phyloP scores from a whole-genome alignment of 1,140 invertebrate species.

The Helicoverpa zea region DNA sequence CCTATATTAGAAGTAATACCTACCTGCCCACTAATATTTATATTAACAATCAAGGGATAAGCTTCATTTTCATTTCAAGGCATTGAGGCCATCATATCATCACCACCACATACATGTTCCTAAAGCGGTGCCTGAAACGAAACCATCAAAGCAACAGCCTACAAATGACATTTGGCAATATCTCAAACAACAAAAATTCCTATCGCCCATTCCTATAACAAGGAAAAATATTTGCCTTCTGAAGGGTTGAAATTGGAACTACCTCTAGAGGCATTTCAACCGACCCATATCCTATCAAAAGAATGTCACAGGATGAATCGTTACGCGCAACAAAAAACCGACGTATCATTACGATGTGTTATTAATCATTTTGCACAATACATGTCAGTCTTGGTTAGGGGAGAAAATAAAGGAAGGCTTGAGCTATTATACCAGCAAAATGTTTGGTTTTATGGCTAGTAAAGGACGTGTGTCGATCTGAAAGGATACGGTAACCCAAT shows the following conservation, averaged over 20 bases:
- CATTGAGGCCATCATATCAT: too few species aligned
- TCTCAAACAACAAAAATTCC: background rate
- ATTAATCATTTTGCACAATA: conserved; percentile 84
- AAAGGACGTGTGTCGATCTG: conserved; percentile 35
- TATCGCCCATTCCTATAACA: too few species aligned
- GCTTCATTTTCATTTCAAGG: too few species aligned
- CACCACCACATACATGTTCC: too few species aligned
- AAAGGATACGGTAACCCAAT: conserved; percentile 26
- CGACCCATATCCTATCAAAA: conserved; percentile 61
- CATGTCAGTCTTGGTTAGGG: conserved; percentile 65
- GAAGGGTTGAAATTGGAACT: conserved; percentile 33
- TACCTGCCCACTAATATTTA: too few species aligned
- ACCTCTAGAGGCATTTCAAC: conserved; percentile 49
- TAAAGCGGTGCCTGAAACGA: background rate
- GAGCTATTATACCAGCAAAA: conserved; percentile 67
- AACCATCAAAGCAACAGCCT: background rate
- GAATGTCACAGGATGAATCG: conserved; percentile 57
- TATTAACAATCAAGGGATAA: too few species aligned
- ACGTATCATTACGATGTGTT: conserved; percentile 74
- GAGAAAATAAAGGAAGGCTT: conserved; percentile 73
- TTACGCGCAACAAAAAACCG: conserved; percentile 67
- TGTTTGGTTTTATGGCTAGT: conserved; percentile 61
- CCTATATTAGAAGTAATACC: background rate
- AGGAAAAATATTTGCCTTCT: background rate
- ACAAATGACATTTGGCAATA: background rate